These are phyloP conservation scores for Brachionus angularis DNA, from an alignment of 1,140 invertebrate genomes.

Conservation along the genomic window DNA sequence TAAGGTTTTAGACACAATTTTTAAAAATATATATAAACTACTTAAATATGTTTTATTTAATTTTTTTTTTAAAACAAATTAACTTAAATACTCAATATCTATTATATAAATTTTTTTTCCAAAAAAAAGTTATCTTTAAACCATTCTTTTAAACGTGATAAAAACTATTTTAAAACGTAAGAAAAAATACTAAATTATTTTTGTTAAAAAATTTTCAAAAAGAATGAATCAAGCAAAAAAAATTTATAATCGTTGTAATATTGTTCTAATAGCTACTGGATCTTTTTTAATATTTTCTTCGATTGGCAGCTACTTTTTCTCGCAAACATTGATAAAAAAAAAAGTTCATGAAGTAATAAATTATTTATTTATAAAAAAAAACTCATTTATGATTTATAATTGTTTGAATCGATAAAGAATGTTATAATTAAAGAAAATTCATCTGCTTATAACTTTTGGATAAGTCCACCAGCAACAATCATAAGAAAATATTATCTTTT, in stretches of 20 bases:
- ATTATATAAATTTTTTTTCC: too few species aligned
- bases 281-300: not conserved
- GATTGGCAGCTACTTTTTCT: slow-evolving; percentile 3
- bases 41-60: too few species aligned
- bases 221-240: not conserved
- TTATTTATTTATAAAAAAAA: not conserved
- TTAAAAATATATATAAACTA: too few species aligned
- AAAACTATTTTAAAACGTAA: too few species aligned
- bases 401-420: too few species aligned
- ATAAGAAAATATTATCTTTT: slow-evolving; percentile 28
- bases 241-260: not conserved
- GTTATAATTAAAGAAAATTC: not conserved
- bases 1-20: too few species aligned
- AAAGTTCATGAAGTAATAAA: slow-evolving; percentile 18
- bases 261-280: not conserved
- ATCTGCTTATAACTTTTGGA: slow-evolving; percentile 4
- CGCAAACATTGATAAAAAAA: slow-evolving; percentile 8
- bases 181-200: too few species aligned
- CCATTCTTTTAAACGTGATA: too few species aligned
- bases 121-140: too few species aligned
- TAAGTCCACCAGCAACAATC: slow-evolving; percentile 2
- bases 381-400: not conserved
- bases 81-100: too few species aligned
- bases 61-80: too few species aligned
- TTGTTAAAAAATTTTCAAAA: too few species aligned